Conservation (phyloP, 2,797 vertebrate species). For the Poeciliopsis paucimaculata region DNA sequence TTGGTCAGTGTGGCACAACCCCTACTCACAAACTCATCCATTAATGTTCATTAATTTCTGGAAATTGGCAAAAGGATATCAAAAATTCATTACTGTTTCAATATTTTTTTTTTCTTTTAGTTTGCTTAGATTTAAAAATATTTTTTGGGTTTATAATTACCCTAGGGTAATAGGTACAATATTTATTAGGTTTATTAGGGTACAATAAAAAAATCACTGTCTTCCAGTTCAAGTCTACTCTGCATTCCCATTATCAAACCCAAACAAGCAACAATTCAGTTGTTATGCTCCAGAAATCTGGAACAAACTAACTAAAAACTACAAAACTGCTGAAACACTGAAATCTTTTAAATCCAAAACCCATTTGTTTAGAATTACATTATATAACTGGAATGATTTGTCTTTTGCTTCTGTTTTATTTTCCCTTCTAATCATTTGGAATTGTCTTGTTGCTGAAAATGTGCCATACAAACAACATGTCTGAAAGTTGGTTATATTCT, state of each 20-base stretch:
- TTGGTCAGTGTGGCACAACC: background rate
- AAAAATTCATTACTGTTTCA: no score
- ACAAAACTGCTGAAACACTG: background rate
- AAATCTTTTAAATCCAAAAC: background rate
- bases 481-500: background rate
- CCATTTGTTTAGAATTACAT: background rate
- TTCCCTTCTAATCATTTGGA: background rate
- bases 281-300: background rate
- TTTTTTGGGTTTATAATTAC: background rate
- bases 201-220: background rate
- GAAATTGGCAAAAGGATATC: no score
- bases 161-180: no score
- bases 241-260: background rate
- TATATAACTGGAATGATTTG: background rate
- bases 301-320: background rate
- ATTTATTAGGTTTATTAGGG: no score
- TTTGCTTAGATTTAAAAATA: background rate
- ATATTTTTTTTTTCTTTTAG: no score
- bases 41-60: background rate
- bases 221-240: background rate
- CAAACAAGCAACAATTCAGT: background rate
- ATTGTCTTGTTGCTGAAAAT: background rate
- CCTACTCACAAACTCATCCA: background rate
- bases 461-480: background rate
- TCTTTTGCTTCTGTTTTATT: background rate